Conservation (phyloP, 2,113 vertebrate species). For the Macheiramphus alcinus region DNA sequence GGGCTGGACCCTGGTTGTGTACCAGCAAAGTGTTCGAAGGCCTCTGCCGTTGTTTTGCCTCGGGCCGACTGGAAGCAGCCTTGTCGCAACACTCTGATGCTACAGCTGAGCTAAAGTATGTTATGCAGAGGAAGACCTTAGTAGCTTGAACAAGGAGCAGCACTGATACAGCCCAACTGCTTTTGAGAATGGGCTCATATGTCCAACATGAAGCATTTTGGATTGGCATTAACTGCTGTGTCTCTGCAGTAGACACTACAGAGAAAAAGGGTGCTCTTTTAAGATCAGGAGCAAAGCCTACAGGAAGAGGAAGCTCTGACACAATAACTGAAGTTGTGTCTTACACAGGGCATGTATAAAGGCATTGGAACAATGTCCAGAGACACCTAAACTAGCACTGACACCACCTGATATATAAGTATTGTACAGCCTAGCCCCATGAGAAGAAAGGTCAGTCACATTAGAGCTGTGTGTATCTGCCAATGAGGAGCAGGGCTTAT, state of each 20-base stretch:
- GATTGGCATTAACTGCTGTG: neutral
- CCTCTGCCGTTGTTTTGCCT: neutral
- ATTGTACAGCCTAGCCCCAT: neutral
- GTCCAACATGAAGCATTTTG: neutral
- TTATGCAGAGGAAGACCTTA: neutral
- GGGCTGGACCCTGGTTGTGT: neutral
- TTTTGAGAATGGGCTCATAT: accelerated
- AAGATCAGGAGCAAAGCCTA: neutral
- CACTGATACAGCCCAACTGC: neutral
- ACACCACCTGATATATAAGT: neutral
- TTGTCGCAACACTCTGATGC: neutral
- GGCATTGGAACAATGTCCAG: neutral
- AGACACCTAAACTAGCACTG: neutral
- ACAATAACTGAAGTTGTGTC: neutral
- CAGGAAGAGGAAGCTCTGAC: neutral
- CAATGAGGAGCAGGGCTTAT: neutral
- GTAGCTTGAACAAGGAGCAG: neutral
- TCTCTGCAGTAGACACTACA: neutral
- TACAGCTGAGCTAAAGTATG: neutral
- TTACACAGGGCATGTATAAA: neutral
- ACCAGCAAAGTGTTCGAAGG: neutral
- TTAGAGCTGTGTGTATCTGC: neutral
- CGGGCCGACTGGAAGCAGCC: neutral
- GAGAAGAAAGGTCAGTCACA: accelerated
- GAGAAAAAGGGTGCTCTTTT: neutral